Percentiles rank a stretch among this genome's conserved stretches.
Evolutionary conservation across 2,797 vertebrate species (phyloP).

Genomic region (Agapornis canus): DNA sequence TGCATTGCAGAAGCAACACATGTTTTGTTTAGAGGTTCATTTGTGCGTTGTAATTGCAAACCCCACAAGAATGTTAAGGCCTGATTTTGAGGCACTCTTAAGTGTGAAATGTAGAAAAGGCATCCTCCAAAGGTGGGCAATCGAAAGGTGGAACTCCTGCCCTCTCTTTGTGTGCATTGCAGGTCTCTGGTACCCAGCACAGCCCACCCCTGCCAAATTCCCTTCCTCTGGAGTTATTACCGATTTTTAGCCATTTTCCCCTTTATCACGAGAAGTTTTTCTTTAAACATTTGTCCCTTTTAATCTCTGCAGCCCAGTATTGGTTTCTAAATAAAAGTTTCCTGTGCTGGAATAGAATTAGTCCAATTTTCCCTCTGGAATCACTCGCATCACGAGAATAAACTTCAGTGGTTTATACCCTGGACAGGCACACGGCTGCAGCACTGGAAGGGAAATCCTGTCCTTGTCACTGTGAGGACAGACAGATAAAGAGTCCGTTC

Average conservation of each 20-base stretch:
- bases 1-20: neutral
- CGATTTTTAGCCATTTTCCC: neutral
- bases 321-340: conserved; percentile 18
- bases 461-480: neutral
- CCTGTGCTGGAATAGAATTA: neutral
- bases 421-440: neutral
- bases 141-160: neutral
- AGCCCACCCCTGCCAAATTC: neutral
- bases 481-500: neutral
- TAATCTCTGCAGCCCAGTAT: neutral
- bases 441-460: conserved; percentile 32
- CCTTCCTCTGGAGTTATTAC: fast-evolving
- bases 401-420: neutral
- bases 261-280: neutral
- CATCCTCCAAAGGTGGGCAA: neutral
- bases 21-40: neutral
- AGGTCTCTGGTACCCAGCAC: neutral
- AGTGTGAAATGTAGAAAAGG: neutral
- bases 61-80: neutral
- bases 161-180: neutral
- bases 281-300: neutral
- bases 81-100: neutral
- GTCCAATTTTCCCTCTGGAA: neutral
- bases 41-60: neutral
- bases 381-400: neutral